Percentiles rank a stretch among this genome's conserved stretches.
phyloP scores from a whole-genome alignment of 2,888 invertebrate genomes.

The Diaphora mendica region DNA sequence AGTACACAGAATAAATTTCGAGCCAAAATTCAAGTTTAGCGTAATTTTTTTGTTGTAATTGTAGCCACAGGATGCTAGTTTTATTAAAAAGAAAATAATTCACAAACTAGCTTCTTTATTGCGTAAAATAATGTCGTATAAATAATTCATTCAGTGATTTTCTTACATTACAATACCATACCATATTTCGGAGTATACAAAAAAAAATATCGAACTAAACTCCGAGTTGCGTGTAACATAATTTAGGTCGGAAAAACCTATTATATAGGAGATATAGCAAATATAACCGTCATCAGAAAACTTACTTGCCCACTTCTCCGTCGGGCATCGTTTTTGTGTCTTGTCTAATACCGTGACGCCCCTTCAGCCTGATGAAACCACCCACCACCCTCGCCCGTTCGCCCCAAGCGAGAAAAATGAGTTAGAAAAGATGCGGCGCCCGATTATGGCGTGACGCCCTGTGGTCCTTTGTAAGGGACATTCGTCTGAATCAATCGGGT shows the following conservation, averaged over 20 bases:
- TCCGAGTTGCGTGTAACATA: conserved; percentile 33
- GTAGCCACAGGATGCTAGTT: not conserved
- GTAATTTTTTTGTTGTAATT: not conserved
- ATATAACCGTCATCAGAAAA: conserved; percentile 75
- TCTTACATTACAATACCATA: not conserved
- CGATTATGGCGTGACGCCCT: conserved; percentile 82
- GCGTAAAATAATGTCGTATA: not conserved
- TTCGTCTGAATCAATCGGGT: conserved; percentile 82
- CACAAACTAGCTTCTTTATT: not conserved
- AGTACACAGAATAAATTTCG: not conserved
- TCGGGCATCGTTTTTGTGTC: conserved; percentile 84
- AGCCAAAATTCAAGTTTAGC: not conserved
- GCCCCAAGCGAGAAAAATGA: conserved; percentile 85
- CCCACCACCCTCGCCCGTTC: conserved; percentile 55
- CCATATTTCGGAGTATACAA: conserved; percentile 5
- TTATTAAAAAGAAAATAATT: not conserved
- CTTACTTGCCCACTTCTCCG: conserved; percentile 79
- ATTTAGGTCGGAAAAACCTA: conserved; percentile 54
- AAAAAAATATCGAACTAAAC: conserved; percentile 20
- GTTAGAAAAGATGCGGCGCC: conserved; percentile 86
- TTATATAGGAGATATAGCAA: conserved; percentile 57
- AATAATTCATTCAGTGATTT: not conserved
- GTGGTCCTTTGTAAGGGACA: conserved; percentile 78
- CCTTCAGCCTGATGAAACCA: conserved; percentile 77
- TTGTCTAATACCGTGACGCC: conserved; percentile 86